Evolutionary conservation across 2,888 invertebrate species (phyloP).

Genomic region (Dioctria rufipes): DNA sequence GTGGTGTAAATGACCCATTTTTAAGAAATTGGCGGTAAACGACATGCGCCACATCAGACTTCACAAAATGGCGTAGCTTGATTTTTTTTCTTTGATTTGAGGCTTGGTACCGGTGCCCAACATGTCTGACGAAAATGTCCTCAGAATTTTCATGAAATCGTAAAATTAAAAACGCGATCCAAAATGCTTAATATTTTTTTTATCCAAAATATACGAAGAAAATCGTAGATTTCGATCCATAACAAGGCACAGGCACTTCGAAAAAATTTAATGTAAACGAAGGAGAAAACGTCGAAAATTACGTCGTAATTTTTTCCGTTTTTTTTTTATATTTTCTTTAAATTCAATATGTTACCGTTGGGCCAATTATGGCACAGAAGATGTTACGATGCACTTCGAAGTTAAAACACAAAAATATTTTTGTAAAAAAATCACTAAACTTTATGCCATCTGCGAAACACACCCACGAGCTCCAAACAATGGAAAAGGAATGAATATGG

Average conservation of each 20-base stretch:
- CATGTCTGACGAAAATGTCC: background rate
- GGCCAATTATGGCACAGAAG: constrained; percentile 26
- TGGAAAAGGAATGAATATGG: constrained; percentile 11
- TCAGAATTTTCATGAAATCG: background rate
- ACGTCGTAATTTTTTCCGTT: constrained; percentile 48
- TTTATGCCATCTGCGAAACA: constrained; percentile 35
- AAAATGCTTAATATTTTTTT: constrained; percentile 22
- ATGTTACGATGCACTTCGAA: constrained; percentile 42
- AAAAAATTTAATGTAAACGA: constrained; percentile 38
- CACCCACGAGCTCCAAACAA: constrained; percentile 34
- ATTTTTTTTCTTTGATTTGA: constrained; percentile 1
- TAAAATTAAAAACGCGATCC: constrained; percentile 24
- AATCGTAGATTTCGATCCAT: constrained; percentile 30
- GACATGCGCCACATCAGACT: constrained; percentile 23
- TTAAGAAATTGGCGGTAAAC: constrained; percentile 2
- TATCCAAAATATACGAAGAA: background rate
- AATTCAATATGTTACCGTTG: constrained; percentile 51
- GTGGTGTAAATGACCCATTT: constrained; percentile 12
- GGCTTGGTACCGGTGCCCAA: background rate
- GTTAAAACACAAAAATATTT: constrained; percentile 38
- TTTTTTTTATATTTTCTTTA: constrained; percentile 19
- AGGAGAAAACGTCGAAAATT: constrained; percentile 47
- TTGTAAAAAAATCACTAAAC: constrained; percentile 29
- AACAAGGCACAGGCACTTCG: constrained; percentile 58
- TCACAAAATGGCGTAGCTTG: constrained; percentile 47